phyloP scores from a whole-genome alignment of 2,113 vertebrate species.

The Mobula hypostoma region DNA sequence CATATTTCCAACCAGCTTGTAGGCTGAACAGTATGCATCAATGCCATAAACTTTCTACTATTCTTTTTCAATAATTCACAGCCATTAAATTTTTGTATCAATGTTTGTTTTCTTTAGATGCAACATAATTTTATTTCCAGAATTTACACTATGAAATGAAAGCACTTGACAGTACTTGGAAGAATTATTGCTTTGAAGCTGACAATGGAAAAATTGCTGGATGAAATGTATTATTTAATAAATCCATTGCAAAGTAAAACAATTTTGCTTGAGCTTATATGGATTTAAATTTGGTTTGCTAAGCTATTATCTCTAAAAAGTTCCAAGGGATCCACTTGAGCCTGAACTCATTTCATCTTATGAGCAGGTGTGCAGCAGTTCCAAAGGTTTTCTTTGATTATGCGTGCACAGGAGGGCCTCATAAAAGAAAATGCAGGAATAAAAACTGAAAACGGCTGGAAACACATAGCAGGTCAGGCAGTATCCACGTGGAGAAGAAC shows the following conservation, averaged over 20 bases:
- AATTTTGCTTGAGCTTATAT: background rate
- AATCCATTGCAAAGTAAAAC: background rate
- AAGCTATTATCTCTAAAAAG: background rate
- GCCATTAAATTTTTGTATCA: background rate
- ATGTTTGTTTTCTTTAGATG: background rate
- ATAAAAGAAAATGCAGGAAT: no score
- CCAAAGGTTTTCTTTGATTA: background rate
- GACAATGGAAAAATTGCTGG: background rate
- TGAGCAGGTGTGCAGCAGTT: background rate
- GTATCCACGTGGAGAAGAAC: no score
- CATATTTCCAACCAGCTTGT: no score
- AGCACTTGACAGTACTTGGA: background rate
- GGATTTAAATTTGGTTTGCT: background rate
- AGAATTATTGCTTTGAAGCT: background rate
- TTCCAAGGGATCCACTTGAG: background rate
- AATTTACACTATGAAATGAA: background rate
- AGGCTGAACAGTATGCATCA: no score
- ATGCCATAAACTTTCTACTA: no score
- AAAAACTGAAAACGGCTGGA: no score
- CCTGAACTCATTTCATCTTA: background rate
- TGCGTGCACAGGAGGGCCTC: no score
- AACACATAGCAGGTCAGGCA: no score
- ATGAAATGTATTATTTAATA: background rate
- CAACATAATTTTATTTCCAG: background rate
- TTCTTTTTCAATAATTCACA: background rate